Percentiles rank a stretch among this genome's conserved stretches.
These are phyloP conservation scores for Heloderma charlesbogerti DNA, from an alignment of 2,113 vertebrate species.

Conservation along the genomic window DNA sequence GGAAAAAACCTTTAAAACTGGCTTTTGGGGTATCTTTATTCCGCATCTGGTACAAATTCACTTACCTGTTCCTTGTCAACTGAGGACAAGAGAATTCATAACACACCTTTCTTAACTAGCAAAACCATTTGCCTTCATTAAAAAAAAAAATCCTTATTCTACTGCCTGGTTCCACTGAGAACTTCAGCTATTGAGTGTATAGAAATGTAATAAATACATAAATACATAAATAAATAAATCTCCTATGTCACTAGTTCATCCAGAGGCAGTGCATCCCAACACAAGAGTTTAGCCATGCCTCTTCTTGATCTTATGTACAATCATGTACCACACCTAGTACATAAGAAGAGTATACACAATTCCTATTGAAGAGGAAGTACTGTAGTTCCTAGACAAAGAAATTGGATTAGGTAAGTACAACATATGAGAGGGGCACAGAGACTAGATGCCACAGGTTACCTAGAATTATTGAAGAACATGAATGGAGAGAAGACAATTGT, in stretches of 20 bases:
- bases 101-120: not conserved
- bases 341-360: not conserved
- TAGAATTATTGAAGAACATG: not conserved
- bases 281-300: not conserved
- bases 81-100: not conserved
- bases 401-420: not conserved
- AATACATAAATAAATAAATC: not conserved
- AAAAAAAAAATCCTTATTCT: not conserved
- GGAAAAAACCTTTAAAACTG: not conserved
- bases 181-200: too few species aligned
- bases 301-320: not conserved
- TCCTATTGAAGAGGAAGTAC: not conserved
- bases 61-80: not conserved
- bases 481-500: not conserved
- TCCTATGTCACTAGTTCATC: not conserved
- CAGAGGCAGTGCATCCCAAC: not conserved
- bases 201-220: too few species aligned
- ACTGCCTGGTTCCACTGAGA: not conserved
- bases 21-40: not conserved
- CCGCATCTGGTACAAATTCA: not conserved
- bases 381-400: not conserved
- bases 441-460: not conserved
- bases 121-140: not conserved
- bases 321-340: not conserved
- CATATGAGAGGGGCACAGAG: slow-evolving; percentile 19